These are phyloP conservation scores for Geotrypetes seraphini DNA, from an alignment of 2,797 vertebrate genomes.

Conservation along the genomic window DNA sequence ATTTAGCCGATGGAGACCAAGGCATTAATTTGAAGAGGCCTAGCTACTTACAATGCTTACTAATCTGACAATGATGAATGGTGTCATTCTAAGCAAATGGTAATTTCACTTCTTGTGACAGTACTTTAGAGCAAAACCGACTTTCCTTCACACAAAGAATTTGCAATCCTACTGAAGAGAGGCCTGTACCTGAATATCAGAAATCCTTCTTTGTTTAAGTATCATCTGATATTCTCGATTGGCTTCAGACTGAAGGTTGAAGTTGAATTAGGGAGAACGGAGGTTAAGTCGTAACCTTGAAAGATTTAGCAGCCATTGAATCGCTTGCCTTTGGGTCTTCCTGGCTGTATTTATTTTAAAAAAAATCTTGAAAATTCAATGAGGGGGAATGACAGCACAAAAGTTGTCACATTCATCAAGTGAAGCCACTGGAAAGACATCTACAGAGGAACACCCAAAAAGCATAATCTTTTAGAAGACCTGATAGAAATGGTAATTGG, in stretches of 20 bases:
- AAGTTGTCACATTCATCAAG: conserved; percentile 99
- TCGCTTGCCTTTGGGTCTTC: conserved; percentile 86
- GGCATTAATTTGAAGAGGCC: conserved; percentile 98
- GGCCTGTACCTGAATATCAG: conserved; percentile 98
- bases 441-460: conserved; percentile 95
- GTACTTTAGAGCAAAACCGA: conserved; percentile 96
- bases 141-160: conserved; percentile 93
- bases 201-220: conserved; percentile 98
- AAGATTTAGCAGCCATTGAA: conserved; percentile 99
- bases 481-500: conserved; percentile 96
- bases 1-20: conserved; percentile 99
- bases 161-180: conserved; percentile 94
- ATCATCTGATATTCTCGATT: conserved; percentile 99
- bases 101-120: conserved; percentile 99
- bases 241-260: conserved; percentile 95
- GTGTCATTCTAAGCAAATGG: conserved; percentile 99
- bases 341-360: conserved; percentile 70
- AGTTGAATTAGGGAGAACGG: conserved; percentile 91
- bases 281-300: conserved; percentile 99
- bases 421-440: conserved; percentile 99
- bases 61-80: conserved; percentile 99
- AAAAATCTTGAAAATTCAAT: conserved; percentile 92
- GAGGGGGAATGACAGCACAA: conserved; percentile 87
- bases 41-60: conserved; percentile 86
- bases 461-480: conserved; percentile 93